Evolutionary conservation across 2,888 invertebrate species (phyloP), one percentile per base, ranked within the genome.

Genomic region (Philereme vetulata): DNA sequence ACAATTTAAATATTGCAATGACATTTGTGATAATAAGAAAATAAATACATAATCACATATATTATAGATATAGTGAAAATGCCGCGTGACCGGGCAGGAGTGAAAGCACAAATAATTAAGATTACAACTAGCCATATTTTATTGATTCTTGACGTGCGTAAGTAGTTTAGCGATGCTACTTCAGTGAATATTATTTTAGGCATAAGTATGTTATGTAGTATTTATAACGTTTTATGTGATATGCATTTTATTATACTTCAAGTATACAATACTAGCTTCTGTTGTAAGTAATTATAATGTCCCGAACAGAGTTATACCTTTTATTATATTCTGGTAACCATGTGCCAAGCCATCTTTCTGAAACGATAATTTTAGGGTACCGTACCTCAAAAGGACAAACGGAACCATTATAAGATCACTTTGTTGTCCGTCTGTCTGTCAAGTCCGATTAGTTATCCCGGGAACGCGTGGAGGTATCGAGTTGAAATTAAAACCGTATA

Each of bases 221-320:
- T 90, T 90, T 90, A 90, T 85, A 84, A 88, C 79, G 87, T 90
- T 88, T 86, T 90, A 90, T 92, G 92, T 91, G 92, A 91, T 92
- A 92, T 85, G 91, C 92, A 89, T 91, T 91, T 90, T 90, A 90
- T 86, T 83, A 87, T 91, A 92, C 92, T 91, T 77, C 90, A 91
- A 92, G 91, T 91, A 91, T 92, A 90, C 86, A 90, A 91, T 92
- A 90, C 86, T 89, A 86, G 90, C 91, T 91, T 90, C 88, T 90
- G 90, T 90, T 92, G 89, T 91, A 90, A 91, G 87, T 84, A 85
- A 86, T 83, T 87, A 87, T 86, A 84, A 86, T 77, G 82, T 78
- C 75, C 78, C 71, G 75, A 80, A 76, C 73, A 60, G 45, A 60
- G 36, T 50, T 33, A 56, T 60, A 54, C 58, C 34, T 38, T 62